Percentiles rank a stretch among this genome's conserved stretches.
These are phyloP conservation scores for Antechinus stuartii DNA, from an alignment of 2,113 vertebrate genomes.

Conservation along the genomic window DNA sequence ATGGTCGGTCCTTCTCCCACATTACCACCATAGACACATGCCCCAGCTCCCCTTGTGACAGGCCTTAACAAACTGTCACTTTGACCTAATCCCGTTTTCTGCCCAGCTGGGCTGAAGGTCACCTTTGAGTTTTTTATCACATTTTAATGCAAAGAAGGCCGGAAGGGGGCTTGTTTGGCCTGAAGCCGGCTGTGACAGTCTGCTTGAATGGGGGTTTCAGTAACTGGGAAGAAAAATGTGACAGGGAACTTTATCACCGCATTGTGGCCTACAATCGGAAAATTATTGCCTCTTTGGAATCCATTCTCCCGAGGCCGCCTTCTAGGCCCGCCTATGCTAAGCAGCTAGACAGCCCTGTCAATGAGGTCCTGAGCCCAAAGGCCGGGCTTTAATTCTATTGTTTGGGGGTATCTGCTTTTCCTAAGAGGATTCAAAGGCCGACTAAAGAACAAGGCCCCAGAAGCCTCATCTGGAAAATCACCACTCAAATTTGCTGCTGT, in stretches of 20 bases:
- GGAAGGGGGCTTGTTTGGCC: slow-evolving; percentile 89
- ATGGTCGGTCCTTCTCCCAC: slow-evolving; percentile 85
- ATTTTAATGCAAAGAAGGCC: slow-evolving; percentile 97
- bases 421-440: slow-evolving; percentile 86
- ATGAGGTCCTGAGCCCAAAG: slow-evolving; percentile 83
- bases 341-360: slow-evolving; percentile 84
- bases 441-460: slow-evolving; percentile 68
- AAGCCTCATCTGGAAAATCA: slow-evolving; percentile 2
- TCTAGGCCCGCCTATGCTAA: slow-evolving; percentile 87
- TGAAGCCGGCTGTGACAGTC: slow-evolving; percentile 87
- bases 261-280: slow-evolving; percentile 87
- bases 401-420: slow-evolving; percentile 83
- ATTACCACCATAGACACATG: slow-evolving; percentile 80
- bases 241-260: slow-evolving; percentile 93
- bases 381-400: slow-evolving; percentile 87
- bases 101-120: slow-evolving; percentile 90
- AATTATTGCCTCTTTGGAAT: slow-evolving; percentile 88
- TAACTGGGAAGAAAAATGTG: slow-evolving; percentile 96
- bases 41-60: slow-evolving; percentile 77
- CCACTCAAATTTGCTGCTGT: background rate
- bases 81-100: slow-evolving; percentile 94
- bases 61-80: slow-evolving; percentile 86
- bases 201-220: slow-evolving; percentile 92
- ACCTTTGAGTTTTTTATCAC: slow-evolving; percentile 91
- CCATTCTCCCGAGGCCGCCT: slow-evolving; percentile 82